These are phyloP conservation scores for Arenaria interpres DNA, from an alignment of 2,113 vertebrate species.

Conservation along the genomic window DNA sequence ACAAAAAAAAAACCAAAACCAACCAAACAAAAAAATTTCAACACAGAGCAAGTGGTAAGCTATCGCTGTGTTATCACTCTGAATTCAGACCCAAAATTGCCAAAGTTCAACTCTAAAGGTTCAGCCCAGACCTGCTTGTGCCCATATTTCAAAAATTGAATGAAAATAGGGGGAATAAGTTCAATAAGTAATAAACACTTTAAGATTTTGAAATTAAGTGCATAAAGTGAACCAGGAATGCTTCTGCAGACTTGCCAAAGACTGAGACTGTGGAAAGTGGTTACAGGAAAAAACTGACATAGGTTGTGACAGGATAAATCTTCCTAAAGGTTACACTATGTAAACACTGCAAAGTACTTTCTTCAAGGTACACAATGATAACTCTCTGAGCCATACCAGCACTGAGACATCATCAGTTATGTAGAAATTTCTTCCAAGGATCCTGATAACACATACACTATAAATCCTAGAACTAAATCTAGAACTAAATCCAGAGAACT, in stretches of 20 bases:
- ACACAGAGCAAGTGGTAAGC: background rate
- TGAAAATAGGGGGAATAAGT: background rate
- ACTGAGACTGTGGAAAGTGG: background rate
- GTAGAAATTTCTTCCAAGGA: background rate
- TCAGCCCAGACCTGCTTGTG: background rate
- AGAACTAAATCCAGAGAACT: background rate
- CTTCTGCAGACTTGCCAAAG: background rate
- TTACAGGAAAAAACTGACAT: background rate
- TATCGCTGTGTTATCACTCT: background rate
- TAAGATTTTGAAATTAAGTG: background rate
- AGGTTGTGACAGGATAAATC: background rate
- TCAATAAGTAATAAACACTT: background rate
- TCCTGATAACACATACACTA: background rate
- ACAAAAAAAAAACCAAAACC: background rate
- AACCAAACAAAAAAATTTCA: background rate
- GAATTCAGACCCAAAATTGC: background rate
- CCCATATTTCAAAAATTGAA: background rate
- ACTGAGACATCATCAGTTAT: background rate
- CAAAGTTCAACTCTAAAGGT: background rate
- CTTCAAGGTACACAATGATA: background rate
- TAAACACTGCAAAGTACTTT: background rate
- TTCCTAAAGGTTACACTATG: background rate
- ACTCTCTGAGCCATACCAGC: background rate
- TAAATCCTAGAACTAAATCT: background rate
- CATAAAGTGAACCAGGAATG: background rate